Evolutionary conservation across 2,888 invertebrate species (phyloP).

Genomic region (Cheilosia scutellata): DNA sequence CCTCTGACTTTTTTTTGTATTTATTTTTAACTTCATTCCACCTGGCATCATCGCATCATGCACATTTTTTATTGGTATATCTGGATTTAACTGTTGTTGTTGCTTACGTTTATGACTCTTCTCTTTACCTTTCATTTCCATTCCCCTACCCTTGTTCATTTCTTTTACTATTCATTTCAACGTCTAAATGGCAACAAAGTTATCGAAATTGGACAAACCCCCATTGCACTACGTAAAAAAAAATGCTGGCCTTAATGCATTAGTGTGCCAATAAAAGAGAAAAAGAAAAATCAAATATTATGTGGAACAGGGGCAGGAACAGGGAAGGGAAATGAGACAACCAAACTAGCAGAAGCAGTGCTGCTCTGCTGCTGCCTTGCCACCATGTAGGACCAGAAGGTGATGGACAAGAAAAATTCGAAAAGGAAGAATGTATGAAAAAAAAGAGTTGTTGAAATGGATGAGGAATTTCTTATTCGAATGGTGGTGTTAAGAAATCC

Average conservation of each 20-base stretch:
- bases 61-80: slow-evolving; percentile 50
- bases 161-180: slow-evolving; percentile 7
- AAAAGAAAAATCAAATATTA: slow-evolving; percentile 10
- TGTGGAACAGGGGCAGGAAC: slow-evolving; percentile 26
- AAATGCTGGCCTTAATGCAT: slow-evolving; percentile 35
- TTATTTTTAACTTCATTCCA: slow-evolving; percentile 54
- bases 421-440: too few relatives aligned
- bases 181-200: slow-evolving; percentile 59
- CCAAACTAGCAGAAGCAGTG: too few relatives aligned
- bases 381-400: too few relatives aligned
- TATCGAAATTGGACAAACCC: slow-evolving; percentile 63
- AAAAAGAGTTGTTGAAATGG: too few relatives aligned
- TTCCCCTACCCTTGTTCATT: background rate
- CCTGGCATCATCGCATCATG: slow-evolving; percentile 61
- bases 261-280: slow-evolving; percentile 13
- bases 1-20: slow-evolving; percentile 24
- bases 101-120: slow-evolving; percentile 25
- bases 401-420: too few relatives aligned
- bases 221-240: background rate
- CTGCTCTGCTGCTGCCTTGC: too few relatives aligned
- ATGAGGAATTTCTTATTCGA: too few relatives aligned
- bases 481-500: too few relatives aligned
- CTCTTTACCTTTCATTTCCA: slow-evolving; percentile 49
- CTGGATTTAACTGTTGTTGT: slow-evolving; percentile 65
- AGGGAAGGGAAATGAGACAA: background rate